A percentile compares a stretch with the other conserved stretches of the same genome.
phyloP scores from a whole-genome alignment of 2,888 invertebrate species.

The Callyntrura guangdongensis region DNA sequence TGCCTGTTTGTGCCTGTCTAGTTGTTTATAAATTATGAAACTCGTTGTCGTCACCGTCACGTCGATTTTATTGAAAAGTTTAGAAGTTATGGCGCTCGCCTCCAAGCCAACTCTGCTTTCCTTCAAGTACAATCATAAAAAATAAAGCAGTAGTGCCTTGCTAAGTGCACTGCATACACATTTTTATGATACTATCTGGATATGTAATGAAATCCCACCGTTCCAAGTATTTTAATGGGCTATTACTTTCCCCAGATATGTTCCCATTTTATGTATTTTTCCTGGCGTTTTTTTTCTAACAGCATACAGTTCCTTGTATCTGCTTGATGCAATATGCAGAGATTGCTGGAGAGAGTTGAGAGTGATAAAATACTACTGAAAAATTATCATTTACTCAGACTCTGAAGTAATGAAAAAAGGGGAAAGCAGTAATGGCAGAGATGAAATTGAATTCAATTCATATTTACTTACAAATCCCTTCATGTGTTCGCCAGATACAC shows the following conservation, averaged over 20 bases:
- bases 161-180: neutral
- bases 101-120: neutral
- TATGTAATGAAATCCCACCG: neutral
- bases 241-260: neutral
- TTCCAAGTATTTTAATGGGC: conserved; percentile 14
- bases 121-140: no score
- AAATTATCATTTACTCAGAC: conserved; percentile 13
- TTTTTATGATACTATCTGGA: neutral
- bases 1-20: no score
- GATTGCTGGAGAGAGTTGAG: neutral
- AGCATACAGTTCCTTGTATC: neutral
- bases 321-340: conserved; percentile 6
- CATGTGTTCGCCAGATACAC: neutral
- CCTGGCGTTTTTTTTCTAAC: neutral
- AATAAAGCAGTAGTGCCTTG: no score
- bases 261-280: neutral
- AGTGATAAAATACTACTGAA: conserved; percentile 16
- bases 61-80: neutral
- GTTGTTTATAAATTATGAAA: conserved; percentile 29
- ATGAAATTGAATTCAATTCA: conserved; percentile 61
- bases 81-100: neutral
- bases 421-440: neutral
- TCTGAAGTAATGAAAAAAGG: conserved; percentile 9
- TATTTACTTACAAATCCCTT: conserved; percentile 53
- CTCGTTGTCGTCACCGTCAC: neutral